phyloP scores from a whole-genome alignment of 2,888 invertebrate species.

The Xylophagus ater region DNA sequence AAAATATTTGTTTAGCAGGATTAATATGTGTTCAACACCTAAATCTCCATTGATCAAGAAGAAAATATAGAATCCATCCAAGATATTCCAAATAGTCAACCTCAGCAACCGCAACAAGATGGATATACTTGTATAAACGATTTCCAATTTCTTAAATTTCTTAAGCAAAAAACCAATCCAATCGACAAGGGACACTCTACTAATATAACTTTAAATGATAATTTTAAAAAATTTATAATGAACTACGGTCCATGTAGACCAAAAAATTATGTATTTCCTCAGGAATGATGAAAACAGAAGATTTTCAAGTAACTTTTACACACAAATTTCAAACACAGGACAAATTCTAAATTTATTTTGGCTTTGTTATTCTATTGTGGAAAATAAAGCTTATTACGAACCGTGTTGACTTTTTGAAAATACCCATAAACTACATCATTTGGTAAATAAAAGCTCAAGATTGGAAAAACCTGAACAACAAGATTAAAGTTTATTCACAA shows the following conservation, averaged over 20 bases:
- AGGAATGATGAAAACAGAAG: constrained; percentile 4
- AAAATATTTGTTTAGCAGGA: no score
- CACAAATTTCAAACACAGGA: constrained; percentile 4
- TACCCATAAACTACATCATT: constrained; percentile 3
- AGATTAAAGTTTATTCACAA: no score
- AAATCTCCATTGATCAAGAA: no score
- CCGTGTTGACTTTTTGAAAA: constrained; percentile 2
- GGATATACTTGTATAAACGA: no score
- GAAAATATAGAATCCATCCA: no score
- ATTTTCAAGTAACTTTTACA: constrained; percentile 2
- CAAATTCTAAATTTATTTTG: constrained; percentile 6
- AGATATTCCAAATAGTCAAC: no score
- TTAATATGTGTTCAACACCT: no score
- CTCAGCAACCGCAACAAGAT: no score
- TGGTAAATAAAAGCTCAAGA: constrained; percentile 3
- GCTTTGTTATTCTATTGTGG: constrained; percentile 4
- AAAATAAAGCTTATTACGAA: constrained; percentile 5
- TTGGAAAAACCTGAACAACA: constrained; percentile 6
- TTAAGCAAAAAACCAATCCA: neutral
- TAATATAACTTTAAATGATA: constrained; percentile 1
- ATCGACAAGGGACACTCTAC: neutral
- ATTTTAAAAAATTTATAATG: constrained; percentile 4
- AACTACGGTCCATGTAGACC: constrained; percentile 1
- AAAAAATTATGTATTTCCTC: constrained; percentile 4
- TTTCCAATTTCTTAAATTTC: no score